These are phyloP conservation scores for Drosophila colorata DNA, from an alignment of 2,888 invertebrate genomes.

Conservation along the genomic window DNA sequence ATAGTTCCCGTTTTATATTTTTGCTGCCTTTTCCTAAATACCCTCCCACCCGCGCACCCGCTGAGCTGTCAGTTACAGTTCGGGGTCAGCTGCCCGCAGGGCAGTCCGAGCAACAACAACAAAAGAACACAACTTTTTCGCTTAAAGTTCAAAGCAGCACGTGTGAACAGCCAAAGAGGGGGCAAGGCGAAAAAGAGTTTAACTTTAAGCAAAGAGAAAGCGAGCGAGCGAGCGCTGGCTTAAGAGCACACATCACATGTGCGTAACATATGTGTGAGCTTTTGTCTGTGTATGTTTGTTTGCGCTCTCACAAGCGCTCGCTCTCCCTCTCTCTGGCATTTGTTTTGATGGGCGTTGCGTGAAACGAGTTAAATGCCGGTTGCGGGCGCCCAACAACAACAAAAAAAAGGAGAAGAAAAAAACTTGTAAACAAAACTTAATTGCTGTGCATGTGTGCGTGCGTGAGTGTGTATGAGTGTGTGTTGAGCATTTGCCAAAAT, in stretches of 20 bases:
- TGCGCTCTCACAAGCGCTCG: not conserved
- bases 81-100: slow-evolving; percentile 40
- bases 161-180: slow-evolving; percentile 35
- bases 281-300: slow-evolving; percentile 19
- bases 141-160: slow-evolving; percentile 48
- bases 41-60: slow-evolving; percentile 7
- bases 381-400: slow-evolving; percentile 34
- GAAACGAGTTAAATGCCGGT: slow-evolving; percentile 76
- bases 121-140: slow-evolving; percentile 12
- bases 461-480: slow-evolving; percentile 17
- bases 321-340: slow-evolving; percentile 33
- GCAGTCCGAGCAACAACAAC: slow-evolving; percentile 12
- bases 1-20: slow-evolving; percentile 8
- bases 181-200: not conserved
- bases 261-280: slow-evolving; percentile 17
- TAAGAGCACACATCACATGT: slow-evolving; percentile 40
- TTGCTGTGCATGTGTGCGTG: slow-evolving; percentile 36
- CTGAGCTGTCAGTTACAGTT: slow-evolving; percentile 47
- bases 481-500: slow-evolving; percentile 57
- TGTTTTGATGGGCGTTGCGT: slow-evolving; percentile 73
- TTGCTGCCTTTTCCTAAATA: slow-evolving; percentile 5
- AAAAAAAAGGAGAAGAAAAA: slow-evolving; percentile 13
- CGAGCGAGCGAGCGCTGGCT: slow-evolving; percentile 8
- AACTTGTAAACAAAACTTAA: slow-evolving; percentile 78
- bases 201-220: slow-evolving; percentile 3